A percentile compares a stretch with the other conserved stretches of the same genome.
These are phyloP conservation scores for Orestias chungarensis DNA, from an alignment of 2,797 vertebrate species.

Conservation along the genomic window DNA sequence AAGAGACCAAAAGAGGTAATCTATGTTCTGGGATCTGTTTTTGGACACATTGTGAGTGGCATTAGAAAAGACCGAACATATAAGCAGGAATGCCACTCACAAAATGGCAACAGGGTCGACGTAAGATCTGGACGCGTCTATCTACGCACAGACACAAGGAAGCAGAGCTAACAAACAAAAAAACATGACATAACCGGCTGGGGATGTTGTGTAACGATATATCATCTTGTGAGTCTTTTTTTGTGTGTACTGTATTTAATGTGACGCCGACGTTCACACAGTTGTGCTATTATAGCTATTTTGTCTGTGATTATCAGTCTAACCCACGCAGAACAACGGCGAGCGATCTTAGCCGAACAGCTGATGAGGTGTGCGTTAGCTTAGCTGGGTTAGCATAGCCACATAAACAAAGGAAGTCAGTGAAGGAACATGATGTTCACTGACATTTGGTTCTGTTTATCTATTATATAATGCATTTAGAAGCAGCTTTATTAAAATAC, in stretches of 20 bases:
- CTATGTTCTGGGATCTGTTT: neutral
- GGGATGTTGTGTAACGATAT: constrained; percentile 60
- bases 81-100: neutral
- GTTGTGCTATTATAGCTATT: fast-evolving
- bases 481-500: neutral
- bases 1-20: constrained; percentile 7
- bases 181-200: constrained; percentile 30
- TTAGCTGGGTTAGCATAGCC: constrained; percentile 59
- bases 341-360: constrained; percentile 12
- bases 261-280: fast-evolving
- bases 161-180: neutral
- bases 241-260: neutral
- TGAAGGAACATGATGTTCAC: neutral
- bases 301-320: neutral
- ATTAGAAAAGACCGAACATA: no score
- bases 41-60: neutral
- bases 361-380: constrained; percentile 47
- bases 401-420: constrained; percentile 65
- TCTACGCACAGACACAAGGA: constrained; percentile 46
- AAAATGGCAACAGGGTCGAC: neutral
- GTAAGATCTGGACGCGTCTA: neutral
- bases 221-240: constrained; percentile 55
- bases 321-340: neutral
- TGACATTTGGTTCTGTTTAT: fast-evolving
- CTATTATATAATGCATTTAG: fast-evolving